Percentiles rank a stretch among this genome's conserved stretches.
Conservation (phyloP, 2,797 vertebrate species). For the Cuculus canorus region DNA sequence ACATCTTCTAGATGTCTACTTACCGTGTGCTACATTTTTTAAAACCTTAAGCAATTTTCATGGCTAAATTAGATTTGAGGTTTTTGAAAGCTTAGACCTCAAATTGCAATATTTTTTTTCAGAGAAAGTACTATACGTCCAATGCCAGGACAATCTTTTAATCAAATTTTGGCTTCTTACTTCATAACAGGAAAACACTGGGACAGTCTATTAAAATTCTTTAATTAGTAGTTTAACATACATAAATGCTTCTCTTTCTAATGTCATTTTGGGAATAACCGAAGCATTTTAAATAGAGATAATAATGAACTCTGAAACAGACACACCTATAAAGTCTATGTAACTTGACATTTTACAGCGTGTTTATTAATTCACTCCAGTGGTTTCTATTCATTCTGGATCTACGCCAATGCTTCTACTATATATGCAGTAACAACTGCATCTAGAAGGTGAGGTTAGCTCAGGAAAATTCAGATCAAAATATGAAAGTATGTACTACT, state of each 20-base stretch:
- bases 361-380: not conserved
- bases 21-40: not conserved
- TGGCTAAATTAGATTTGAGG: not conserved
- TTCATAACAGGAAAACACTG: not conserved
- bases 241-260: not conserved
- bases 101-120: not conserved
- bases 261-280: not conserved
- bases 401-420: not conserved
- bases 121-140: not conserved
- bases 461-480: not conserved
- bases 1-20: not conserved
- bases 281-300: not conserved
- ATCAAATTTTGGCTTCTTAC: not conserved
- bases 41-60: not conserved
- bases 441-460: not conserved
- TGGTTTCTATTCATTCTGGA: not conserved
- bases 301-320: not conserved
- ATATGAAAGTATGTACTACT: not conserved
- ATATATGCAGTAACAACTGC: not conserved
- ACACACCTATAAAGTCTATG: not conserved
- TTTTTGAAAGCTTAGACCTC: not conserved
- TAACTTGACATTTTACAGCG: not conserved
- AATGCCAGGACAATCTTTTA: not conserved
- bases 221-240: not conserved
- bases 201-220: not conserved